Conservation (phyloP, 1,140 invertebrate genomes). For the Caenorhabditis tropicalis region DNA sequence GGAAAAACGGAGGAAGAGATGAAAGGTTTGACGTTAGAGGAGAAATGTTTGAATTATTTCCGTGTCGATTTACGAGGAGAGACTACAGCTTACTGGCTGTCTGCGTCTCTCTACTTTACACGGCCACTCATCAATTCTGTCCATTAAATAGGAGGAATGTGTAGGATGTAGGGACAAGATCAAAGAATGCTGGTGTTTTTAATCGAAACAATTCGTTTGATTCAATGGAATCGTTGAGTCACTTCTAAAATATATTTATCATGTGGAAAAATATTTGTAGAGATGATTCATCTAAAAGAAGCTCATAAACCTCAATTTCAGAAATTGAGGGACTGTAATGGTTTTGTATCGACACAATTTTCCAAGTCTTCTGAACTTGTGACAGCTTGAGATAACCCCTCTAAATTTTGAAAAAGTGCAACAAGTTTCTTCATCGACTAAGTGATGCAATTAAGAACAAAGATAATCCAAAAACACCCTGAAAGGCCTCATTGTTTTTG, state of each 20-base stretch:
- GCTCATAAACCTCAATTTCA: too few species aligned
- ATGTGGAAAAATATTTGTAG: too few species aligned
- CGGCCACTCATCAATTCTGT: not conserved
- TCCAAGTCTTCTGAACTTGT: too few species aligned
- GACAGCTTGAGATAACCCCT: too few species aligned
- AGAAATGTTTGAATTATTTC: slow-evolving; percentile 37
- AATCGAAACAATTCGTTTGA: not conserved
- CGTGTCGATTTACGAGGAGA: slow-evolving; percentile 12
- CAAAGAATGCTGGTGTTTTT: not conserved
- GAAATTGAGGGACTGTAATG: not conserved
- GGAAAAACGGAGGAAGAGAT: not conserved
- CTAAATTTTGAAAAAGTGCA: too few species aligned
- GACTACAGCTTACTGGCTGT: not conserved
- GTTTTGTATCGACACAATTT: too few species aligned
- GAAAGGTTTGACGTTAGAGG: not conserved
- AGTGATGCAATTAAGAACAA: not conserved
- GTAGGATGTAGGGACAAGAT: not conserved
- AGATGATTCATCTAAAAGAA: too few species aligned
- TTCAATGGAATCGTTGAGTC: too few species aligned
- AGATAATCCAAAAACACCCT: slow-evolving; percentile 2
- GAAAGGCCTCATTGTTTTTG: slow-evolving; percentile 10
- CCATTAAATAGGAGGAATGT: not conserved
- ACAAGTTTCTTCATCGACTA: not conserved
- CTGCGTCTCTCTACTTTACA: slow-evolving; percentile 2
- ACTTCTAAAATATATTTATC: too few species aligned